Evolutionary conservation across 2,113 vertebrate genomes (phyloP).

Genomic region (Pagrus major): DNA sequence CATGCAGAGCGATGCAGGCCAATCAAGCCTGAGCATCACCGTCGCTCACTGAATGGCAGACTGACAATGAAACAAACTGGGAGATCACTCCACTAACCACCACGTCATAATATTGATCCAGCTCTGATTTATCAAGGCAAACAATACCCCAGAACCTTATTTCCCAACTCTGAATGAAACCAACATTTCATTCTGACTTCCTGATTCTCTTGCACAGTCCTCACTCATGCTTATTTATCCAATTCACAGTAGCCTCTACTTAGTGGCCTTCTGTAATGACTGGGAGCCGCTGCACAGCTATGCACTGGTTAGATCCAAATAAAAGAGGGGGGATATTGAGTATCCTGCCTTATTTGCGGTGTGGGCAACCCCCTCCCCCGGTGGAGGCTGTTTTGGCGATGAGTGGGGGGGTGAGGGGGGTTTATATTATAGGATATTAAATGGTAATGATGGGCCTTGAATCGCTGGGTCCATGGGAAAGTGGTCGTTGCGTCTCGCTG

Average conservation of each 20-base stretch:
- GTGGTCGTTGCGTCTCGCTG: conserved; percentile 80
- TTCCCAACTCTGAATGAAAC: conserved; percentile 64
- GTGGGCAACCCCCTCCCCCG: conserved; percentile 70
- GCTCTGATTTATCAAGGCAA: conserved; percentile 56
- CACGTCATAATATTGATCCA: conserved; percentile 58
- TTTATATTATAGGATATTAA: conserved; percentile 87
- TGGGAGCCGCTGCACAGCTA: conserved; percentile 78
- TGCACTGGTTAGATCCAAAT: conserved; percentile 74
- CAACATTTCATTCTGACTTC: conserved; percentile 53
- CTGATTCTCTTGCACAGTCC: conserved; percentile 53
- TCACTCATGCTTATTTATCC: conserved; percentile 75
- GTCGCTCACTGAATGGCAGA: background rate
- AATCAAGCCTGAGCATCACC: background rate
- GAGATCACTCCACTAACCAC: conserved; percentile 38
- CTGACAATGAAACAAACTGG: conserved; percentile 11
- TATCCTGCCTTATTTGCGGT: conserved; percentile 84
- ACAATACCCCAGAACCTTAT: conserved; percentile 52
- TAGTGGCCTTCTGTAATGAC: conserved; percentile 80
- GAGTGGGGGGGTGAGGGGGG: conserved; percentile 51
- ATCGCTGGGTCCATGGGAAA: conserved; percentile 82
- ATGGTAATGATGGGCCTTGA: conserved; percentile 85
- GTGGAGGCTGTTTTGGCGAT: conserved; percentile 78
- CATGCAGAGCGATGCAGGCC: background rate
- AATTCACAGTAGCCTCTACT: conserved; percentile 76
- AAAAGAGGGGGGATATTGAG: conserved; percentile 78